A percentile compares a stretch with the other conserved stretches of the same genome.
phyloP scores from a whole-genome alignment of 2,797 vertebrate genomes.

The Ibycter americanus region DNA sequence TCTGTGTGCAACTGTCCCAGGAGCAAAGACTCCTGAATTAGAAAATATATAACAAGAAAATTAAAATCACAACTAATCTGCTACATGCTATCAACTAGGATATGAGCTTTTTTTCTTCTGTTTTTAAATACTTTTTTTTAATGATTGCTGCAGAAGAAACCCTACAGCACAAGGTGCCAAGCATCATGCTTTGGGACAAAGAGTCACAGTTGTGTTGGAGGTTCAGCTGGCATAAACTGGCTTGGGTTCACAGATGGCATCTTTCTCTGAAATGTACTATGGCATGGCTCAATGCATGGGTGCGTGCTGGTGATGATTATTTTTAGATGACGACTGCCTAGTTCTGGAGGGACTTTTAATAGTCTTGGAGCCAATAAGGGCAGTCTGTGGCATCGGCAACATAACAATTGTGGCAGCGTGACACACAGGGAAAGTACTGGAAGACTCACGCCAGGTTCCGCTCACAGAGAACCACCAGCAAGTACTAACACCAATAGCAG shows the following conservation, averaged over 20 bases:
- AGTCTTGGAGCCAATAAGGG: background rate
- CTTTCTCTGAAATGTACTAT: background rate
- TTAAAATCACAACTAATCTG: background rate
- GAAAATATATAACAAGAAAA: background rate
- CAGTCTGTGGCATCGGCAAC: background rate
- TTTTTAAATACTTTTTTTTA: background rate
- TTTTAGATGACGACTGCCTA: background rate
- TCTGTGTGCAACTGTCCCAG: background rate
- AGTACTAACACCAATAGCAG: background rate
- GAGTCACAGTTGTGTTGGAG: background rate
- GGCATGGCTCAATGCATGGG: rapidly evolving
- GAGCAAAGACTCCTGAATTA: background rate
- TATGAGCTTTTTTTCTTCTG: background rate
- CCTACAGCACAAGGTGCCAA: background rate
- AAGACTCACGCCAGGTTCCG: background rate
- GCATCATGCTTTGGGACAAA: background rate
- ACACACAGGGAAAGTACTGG: background rate
- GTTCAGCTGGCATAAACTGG: background rate
- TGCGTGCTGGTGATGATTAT: background rate
- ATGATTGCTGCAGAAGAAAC: background rate
- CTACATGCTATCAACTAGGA: background rate
- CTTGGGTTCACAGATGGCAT: background rate
- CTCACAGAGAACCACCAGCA: background rate
- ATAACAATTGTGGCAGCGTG: background rate
- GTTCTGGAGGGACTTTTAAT: background rate